A percentile compares a stretch with the other conserved stretches of the same genome.
Conservation (phyloP, 1,140 invertebrate species). For the Formica selysi region DNA sequence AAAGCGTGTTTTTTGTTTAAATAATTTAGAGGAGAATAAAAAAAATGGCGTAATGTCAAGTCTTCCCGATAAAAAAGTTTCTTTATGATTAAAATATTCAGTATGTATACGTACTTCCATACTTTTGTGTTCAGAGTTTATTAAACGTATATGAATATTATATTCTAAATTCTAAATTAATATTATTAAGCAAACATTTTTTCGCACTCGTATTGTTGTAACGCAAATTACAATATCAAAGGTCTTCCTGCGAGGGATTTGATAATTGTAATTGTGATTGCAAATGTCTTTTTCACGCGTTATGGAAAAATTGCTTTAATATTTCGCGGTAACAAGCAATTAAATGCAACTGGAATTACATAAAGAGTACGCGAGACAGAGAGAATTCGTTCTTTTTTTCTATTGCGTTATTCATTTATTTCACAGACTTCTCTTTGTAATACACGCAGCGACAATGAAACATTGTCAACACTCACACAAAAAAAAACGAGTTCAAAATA, state of each 20-base stretch:
- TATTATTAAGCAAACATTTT: not conserved
- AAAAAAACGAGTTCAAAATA: not conserved
- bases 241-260: not conserved
- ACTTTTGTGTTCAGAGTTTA: not conserved
- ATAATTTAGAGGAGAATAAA: not conserved
- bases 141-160: not conserved
- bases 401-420: not conserved
- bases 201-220: not conserved
- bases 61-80: not conserved
- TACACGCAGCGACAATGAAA: not conserved
- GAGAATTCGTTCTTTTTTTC: not conserved
- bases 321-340: not conserved
- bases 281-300: not conserved
- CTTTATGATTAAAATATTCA: not conserved
- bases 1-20: not conserved
- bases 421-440: not conserved
- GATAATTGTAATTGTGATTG: not conserved
- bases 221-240: slow-evolving; percentile 24
- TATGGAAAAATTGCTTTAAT: not conserved
- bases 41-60: not conserved
- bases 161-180: slow-evolving; percentile 30
- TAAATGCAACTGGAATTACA: not conserved
- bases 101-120: not conserved
- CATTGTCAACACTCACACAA: not conserved
- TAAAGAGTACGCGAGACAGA: not conserved